Evolutionary conservation across 2,797 vertebrate species (phyloP), one percentile per base, ranked within the genome.

Genomic region (Triplophysa yarkandensis): DNA sequence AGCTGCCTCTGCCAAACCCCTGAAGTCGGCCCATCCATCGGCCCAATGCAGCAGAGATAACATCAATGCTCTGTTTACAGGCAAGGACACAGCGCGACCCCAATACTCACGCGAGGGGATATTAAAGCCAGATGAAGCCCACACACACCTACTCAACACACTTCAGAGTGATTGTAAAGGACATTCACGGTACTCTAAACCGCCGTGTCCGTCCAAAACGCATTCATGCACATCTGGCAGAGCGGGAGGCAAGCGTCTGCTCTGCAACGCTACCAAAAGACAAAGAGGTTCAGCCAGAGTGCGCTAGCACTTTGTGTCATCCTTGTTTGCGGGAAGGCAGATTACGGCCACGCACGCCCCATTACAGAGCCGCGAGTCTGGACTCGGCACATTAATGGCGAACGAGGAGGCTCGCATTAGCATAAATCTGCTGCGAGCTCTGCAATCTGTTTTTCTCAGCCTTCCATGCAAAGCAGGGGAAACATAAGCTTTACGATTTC

Each of bases 281-380:
- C 78, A 76, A 77, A 83, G 52, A 48, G 39, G 83, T 83, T 86
- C 82, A 81, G 82, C 76, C 77, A 81, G 72, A 81, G 80, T 77
- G 70, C 21, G 39, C 27, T 39, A 76, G 58, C n/a, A 5, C 50
- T 48, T 68, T 50, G 61, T 74, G 73, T 63, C 76, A 63, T 68
- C 43, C 23, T 19, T 21, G 60, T 82, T 64, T 7, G 66, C 66
- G 52, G 46, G 50, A 55, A 70, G 55, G 52, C 32, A 70, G 52
- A 61, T 68, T 68, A 77, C 30, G 50, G 73, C 76, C 36, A n/a
- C 58, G 52, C 70, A 68, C 32, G 68, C 39, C 73, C 58, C 63
- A 57, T 69, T 69, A 52, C 74, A 57, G 68, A 74, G 65, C 27
- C 4, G 58, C 10, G 48, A 61, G 52, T 64, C 63, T 67, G 70